These are phyloP conservation scores for Hyppa rectilinea DNA, from an alignment of 2,888 invertebrate genomes.

Conservation along the genomic window DNA sequence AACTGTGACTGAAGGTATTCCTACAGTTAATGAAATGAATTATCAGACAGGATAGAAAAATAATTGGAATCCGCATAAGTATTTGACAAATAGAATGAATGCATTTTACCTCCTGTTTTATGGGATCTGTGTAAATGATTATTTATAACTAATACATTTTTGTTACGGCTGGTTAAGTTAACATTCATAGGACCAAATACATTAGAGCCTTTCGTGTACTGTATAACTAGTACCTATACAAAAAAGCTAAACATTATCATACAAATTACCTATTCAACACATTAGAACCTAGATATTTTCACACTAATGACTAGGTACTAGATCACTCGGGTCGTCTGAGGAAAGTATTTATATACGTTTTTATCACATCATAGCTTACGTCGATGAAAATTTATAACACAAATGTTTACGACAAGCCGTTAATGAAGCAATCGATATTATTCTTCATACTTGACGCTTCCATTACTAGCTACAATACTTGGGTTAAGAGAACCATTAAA, in stretches of 20 bases:
- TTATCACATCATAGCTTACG: conserved; percentile 35
- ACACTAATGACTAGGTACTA: conserved; percentile 39
- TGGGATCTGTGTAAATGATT: not conserved
- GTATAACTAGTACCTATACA: not conserved
- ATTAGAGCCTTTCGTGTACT: not conserved
- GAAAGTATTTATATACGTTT: conserved; percentile 26
- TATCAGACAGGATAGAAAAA: not conserved
- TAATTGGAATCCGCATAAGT: not conserved
- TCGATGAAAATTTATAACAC: conserved; percentile 37
- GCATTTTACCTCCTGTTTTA: not conserved
- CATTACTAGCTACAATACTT: conserved; percentile 53
- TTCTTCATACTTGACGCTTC: conserved; percentile 40
- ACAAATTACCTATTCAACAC: conserved; percentile 39
- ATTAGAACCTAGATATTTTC: conserved; percentile 39
- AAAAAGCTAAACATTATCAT: conserved; percentile 42
- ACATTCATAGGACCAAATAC: conserved; percentile 11
- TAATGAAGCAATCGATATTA: conserved; percentile 59
- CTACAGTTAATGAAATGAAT: not conserved
- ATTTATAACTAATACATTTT: not conserved
- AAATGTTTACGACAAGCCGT: conserved; percentile 20
- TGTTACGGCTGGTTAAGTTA: not conserved
- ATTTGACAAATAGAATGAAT: not conserved
- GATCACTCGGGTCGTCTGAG: conserved; percentile 26
- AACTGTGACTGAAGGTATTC: not conserved
- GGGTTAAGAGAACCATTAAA: conserved; percentile 74